Conservation (phyloP, 2,888 invertebrate genomes). For the Thalpophila matura region DNA sequence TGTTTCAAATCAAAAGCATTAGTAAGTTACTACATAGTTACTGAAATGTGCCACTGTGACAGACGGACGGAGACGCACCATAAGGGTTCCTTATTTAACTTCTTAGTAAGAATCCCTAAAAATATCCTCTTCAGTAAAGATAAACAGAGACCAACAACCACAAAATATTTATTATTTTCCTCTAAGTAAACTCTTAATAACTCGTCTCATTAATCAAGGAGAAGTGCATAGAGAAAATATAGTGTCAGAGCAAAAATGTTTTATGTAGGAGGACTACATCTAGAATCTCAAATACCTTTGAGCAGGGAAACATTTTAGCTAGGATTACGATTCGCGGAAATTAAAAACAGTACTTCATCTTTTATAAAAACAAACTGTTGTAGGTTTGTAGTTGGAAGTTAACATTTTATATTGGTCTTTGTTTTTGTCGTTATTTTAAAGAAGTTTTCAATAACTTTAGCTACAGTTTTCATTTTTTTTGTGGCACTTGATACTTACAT, state of each 20-base stretch:
- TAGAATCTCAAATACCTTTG: slow-evolving; percentile 49
- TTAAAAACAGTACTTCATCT: slow-evolving; percentile 47
- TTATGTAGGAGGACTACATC: slow-evolving; percentile 34
- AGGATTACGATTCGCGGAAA: slow-evolving; percentile 44
- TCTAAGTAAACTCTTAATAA: slow-evolving; percentile 5
- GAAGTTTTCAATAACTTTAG: too few species aligned
- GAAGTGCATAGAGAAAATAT: slow-evolving; percentile 19
- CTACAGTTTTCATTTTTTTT: too few species aligned
- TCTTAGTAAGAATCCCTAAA: too few species aligned
- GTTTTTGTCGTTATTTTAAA: background rate
- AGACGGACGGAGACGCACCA: too few species aligned
- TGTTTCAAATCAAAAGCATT: too few species aligned
- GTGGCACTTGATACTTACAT: too few species aligned
- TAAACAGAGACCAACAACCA: too few species aligned
- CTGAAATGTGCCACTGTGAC: too few species aligned
- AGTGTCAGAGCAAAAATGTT: slow-evolving; percentile 36
- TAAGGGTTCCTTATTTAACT: background rate
- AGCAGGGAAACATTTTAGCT: slow-evolving; percentile 46
- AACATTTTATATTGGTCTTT: background rate
- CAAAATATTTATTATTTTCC: background rate
- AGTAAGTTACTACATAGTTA: too few species aligned
- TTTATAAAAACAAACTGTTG: slow-evolving; percentile 16
- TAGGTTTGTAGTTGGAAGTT: slow-evolving; percentile 2
- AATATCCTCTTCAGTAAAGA: too few species aligned
- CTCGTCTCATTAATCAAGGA: slow-evolving; percentile 31